Conservation (phyloP, 2,113 vertebrate species). For the Onychostoma macrolepis region DNA sequence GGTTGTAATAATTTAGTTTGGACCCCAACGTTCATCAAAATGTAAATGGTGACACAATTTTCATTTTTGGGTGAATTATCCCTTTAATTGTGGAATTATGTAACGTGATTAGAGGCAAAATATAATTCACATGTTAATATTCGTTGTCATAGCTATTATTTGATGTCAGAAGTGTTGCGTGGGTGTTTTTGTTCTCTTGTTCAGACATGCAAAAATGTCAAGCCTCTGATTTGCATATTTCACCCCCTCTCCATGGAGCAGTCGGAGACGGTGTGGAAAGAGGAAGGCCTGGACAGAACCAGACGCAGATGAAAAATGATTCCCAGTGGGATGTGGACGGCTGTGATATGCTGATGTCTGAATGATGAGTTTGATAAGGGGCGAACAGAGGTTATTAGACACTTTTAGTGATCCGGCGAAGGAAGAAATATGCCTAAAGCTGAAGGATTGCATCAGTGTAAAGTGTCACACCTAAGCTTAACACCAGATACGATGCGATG, state of each 20-base stretch:
- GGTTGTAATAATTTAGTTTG: not conserved
- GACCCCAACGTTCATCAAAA: not conserved
- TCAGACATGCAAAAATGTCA: constrained; percentile 46
- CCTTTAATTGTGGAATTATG: not conserved
- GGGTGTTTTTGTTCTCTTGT: constrained; percentile 38
- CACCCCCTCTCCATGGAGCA: constrained; percentile 1
- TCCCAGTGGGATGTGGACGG: constrained; percentile 10
- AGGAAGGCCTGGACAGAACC: constrained; percentile 10
- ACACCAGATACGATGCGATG: not conserved
- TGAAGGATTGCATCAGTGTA: not conserved
- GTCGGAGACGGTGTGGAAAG: constrained; percentile 10
- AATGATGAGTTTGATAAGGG: constrained; percentile 8
- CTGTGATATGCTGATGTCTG: constrained; percentile 4
- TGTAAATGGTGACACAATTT: not conserved
- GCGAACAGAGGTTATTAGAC: not conserved
- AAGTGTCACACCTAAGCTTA: not conserved
- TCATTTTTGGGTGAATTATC: not conserved
- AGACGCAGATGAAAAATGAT: not conserved
- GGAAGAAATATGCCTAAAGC: not conserved
- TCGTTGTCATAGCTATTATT: constrained; percentile 25
- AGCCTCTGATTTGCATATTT: constrained; percentile 33
- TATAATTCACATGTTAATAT: constrained; percentile 24
- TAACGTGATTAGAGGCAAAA: not conserved
- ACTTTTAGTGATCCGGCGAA: not conserved
- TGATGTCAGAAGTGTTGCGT: constrained; percentile 34